Conservation (phyloP, 2,888 invertebrate genomes). For the Monopis laevigella region DNA sequence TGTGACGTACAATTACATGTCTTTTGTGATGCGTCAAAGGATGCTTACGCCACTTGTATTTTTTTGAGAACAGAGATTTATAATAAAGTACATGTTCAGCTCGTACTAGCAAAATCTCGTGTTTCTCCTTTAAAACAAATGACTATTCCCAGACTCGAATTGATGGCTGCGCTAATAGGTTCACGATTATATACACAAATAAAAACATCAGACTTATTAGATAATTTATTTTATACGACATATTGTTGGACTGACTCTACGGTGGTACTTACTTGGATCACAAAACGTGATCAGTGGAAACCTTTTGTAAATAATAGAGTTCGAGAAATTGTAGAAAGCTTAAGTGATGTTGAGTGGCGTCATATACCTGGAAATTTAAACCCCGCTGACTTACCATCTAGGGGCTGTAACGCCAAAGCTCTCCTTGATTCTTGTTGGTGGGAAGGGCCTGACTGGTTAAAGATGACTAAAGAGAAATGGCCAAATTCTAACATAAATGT, state of each 20-base stretch:
- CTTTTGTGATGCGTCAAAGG: constrained; percentile 8
- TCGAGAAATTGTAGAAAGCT: constrained; percentile 7
- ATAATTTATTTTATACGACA: not conserved
- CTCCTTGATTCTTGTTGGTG: constrained; percentile 10
- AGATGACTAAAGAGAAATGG: not conserved
- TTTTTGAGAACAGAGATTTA: not conserved
- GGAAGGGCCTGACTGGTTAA: constrained; percentile 13
- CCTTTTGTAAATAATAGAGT: constrained; percentile 14
- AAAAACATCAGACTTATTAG: not conserved
- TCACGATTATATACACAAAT: not conserved
- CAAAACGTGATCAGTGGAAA: not conserved
- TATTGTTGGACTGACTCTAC: constrained; percentile 8
- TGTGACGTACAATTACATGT: constrained; percentile 6
- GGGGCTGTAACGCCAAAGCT: constrained; percentile 9
- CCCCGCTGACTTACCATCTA: constrained; percentile 13
- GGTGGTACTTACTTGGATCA: constrained; percentile 6
- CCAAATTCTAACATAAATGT: not conserved
- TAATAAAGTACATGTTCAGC: not conserved
- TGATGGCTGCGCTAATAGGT: constrained; percentile 7
- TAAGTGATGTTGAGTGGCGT: constrained; percentile 6
- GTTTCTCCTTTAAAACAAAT: constrained; percentile 7
- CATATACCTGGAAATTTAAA: constrained; percentile 12
- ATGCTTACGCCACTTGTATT: constrained; percentile 9
- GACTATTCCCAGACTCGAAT: constrained; percentile 6
- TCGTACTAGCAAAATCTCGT: constrained; percentile 6